Conservation (phyloP, 1,140 invertebrate genomes). For the Panagrolaimus sp. region DNA sequence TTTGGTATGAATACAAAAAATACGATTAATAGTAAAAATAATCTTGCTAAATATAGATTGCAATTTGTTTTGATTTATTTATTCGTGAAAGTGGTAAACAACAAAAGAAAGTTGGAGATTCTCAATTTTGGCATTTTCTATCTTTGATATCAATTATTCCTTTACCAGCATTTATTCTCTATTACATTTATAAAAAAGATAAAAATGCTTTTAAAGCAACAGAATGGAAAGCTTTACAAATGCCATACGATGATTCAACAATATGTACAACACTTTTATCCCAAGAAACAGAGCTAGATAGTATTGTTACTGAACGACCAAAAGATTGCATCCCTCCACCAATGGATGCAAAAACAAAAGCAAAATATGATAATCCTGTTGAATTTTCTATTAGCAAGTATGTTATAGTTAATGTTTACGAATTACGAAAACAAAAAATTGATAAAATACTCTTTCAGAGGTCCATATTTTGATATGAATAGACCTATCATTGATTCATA, state of each 20-base stretch:
- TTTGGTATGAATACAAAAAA: constrained; percentile 5
- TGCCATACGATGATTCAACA: constrained; percentile 20
- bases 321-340: no score
- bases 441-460: no score
- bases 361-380: no score
- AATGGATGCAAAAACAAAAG: no score
- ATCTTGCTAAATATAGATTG: constrained; percentile 18
- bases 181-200: constrained; percentile 16
- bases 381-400: no score
- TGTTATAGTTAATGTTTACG: no score
- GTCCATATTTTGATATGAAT: no score
- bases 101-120: constrained; percentile 18
- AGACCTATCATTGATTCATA: no score
- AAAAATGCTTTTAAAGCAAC: constrained; percentile 18
- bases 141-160: constrained; percentile 20
- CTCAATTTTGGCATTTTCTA: constrained; percentile 17
- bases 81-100: constrained; percentile 15
- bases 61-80: constrained; percentile 14
- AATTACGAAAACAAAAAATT: no score
- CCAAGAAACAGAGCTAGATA: neutral
- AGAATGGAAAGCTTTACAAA: constrained; percentile 14
- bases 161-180: constrained; percentile 13
- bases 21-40: neutral
- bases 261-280: neutral
- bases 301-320: no score